These are phyloP conservation scores for Diarsia brunnea DNA, from an alignment of 2,888 invertebrate genomes.

Conservation along the genomic window DNA sequence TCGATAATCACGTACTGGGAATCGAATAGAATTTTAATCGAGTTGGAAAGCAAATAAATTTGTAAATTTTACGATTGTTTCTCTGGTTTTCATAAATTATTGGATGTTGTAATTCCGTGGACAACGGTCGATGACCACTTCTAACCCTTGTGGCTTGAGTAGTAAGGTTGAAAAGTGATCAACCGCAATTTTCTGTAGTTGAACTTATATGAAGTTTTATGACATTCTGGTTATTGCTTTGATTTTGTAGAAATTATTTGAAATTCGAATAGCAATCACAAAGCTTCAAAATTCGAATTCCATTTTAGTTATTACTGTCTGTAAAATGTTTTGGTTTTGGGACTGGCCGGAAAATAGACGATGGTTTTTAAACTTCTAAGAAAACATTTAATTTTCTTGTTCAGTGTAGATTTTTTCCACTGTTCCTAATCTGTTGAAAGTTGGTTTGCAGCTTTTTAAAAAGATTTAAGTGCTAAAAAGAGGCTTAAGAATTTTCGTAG, in stretches of 20 bases:
- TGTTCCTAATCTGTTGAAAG: not conserved
- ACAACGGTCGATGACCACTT: not conserved
- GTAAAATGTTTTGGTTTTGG: not conserved
- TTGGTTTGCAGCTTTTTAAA: not conserved
- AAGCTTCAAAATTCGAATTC: not conserved
- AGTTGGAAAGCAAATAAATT: slow-evolving; percentile 58
- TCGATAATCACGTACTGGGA: slow-evolving; percentile 63
- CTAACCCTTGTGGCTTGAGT: not conserved
- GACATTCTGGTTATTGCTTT: not conserved
- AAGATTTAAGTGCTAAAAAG: not conserved
- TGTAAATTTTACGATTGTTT: slow-evolving; percentile 59
- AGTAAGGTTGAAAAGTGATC: not conserved
- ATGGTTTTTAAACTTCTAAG: not conserved
- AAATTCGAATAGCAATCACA: slow-evolving; percentile 7
- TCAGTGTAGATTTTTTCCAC: not conserved
- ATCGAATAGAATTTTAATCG: slow-evolving; percentile 64
- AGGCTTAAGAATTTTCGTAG: not conserved
- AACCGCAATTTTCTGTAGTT: not conserved
- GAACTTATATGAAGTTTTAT: slow-evolving; percentile 12
- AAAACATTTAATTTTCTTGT: not conserved
- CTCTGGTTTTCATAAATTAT: slow-evolving; percentile 44
- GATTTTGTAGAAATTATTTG: slow-evolving; percentile 27
- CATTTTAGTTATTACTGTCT: not conserved
- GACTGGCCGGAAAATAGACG: not conserved
- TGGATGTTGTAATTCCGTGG: slow-evolving; percentile 8